Evolutionary conservation across 2,797 vertebrate genomes (phyloP), one percentile per base, ranked within the genome.

Genomic region (Dermochelys coriacea): DNA sequence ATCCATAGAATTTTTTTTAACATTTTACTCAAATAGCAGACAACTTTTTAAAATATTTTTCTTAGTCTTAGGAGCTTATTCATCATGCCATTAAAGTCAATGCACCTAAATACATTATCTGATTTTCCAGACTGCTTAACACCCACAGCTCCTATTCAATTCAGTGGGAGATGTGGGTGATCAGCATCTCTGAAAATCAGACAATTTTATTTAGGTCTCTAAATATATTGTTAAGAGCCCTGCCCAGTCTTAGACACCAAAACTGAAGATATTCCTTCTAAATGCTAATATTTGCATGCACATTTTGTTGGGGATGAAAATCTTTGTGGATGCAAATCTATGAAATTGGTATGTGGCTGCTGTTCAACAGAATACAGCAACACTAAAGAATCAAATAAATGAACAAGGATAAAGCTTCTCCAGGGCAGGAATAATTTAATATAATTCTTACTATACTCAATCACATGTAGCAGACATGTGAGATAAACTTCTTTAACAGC

Each of bases 401-500:
- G 51, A 86, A 34, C 92, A 93, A 93, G 12, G 5, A 74, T 64
- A 94, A 83, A 31, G 6, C 75, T 96, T 94, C 12, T 82, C 80
- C 45, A 37, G 10, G 88, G 16, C 27, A 83, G 86, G 25, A 93
- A 89, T 47, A 12, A 16, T 78, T 87, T 93, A 3, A 82, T n/a
- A 75, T 3, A 68, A 84, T 87, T 88, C 47, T 77, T 27, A 45
- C 59, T 94, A 18, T 54, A 64, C 77, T 74, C 85, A 79, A 34
- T 64, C 34, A 5, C 21, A 77, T 37, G 4, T 45, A 68, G 82
- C 6, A 88, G 5, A 52, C 34, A 88, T 5, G 51, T 96, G 82
- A 94, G 71, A 91, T 41, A 91, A 93, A 97, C 86, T 34, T 95
- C 45, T 85, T 87, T 75, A 91, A 88, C 8, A 88, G 64, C 74